Conservation (phyloP, 2,113 vertebrate genomes). For the Ctenodactylus gundi region DNA sequence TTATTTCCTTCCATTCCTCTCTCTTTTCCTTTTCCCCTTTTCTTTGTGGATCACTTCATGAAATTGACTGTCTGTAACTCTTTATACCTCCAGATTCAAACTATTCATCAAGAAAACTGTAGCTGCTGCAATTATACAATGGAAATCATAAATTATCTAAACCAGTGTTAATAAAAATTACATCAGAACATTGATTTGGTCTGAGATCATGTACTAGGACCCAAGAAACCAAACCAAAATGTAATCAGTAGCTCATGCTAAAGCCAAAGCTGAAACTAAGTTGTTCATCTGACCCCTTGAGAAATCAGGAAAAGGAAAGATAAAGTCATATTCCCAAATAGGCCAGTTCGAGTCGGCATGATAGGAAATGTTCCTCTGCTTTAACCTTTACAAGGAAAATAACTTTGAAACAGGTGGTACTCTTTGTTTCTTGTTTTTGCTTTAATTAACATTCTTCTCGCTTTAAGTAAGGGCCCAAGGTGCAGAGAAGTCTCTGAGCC, state of each 20-base stretch:
- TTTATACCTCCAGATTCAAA: background rate
- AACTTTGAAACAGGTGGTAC: background rate
- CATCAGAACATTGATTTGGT: background rate
- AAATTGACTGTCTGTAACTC: background rate
- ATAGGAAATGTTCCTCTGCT: background rate
- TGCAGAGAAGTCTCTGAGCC: background rate
- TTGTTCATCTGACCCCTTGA: background rate
- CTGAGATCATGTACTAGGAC: rapidly evolving
- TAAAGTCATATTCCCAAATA: background rate
- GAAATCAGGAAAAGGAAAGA: background rate
- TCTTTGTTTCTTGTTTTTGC: background rate
- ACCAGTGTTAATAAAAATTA: background rate
- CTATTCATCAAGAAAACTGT: background rate
- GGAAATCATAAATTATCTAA: background rate
- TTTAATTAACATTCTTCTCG: too few relatives aligned
- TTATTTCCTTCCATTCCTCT: background rate
- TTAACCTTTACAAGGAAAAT: background rate
- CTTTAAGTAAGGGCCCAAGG: too few relatives aligned
- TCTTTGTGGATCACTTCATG: background rate
- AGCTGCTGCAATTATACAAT: background rate
- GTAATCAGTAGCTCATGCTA: background rate
- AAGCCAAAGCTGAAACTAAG: background rate
- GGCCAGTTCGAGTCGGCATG: background rate
- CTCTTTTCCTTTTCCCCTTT: background rate
- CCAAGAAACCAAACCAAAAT: background rate